Evolutionary conservation across 2,113 vertebrate genomes (phyloP), one percentile per base, ranked within the genome.

Genomic region (Nansenia antarctica): DNA sequence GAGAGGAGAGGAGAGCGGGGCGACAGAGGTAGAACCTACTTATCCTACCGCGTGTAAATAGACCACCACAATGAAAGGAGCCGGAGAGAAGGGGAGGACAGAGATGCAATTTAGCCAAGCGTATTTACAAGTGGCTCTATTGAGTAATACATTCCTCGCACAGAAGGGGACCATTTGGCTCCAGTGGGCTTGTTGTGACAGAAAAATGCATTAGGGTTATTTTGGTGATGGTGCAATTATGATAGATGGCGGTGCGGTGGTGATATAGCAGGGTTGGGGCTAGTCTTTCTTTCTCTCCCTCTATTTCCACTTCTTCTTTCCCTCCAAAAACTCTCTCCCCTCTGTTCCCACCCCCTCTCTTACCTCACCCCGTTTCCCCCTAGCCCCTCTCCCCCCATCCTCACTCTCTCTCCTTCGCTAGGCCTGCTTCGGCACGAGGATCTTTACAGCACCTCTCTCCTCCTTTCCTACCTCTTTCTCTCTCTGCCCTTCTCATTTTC

Each of bases 201-300:
- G 82, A 67, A 61, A 88, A 80, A 84, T 63, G 83, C 87, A 88
- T 90, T 88, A 87, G 85, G 81, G 76, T 79, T 81, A 70, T 86
- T 87, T 87, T 86, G 75, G 69, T 70, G 74, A 83, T 67, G 71
- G 73, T 68, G 73, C 79, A 87, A 85, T 88, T 89, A 87, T 64
- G 77, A 86, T 65, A 86, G 77, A 77, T 73, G 72, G 75, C 80
- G 75, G 80, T 73, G 54, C n/a, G 42, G 18, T 78, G 77, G 66
- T 64, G 73, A 77, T 63, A 20, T 73, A 80, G 67, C 65, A 29
- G 70, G 68, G 65, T 67, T 65, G 55, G 26, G 31, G 67, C 52
- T 78, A 20, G 59, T 59, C 68, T 66, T 57, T 9, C 29, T 8
- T 60, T 45, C n/a, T 39, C 57, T 59, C 67, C 27, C 29, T 58